phyloP scores from a whole-genome alignment of 2,113 vertebrate genomes.

The Gulo gulo region DNA sequence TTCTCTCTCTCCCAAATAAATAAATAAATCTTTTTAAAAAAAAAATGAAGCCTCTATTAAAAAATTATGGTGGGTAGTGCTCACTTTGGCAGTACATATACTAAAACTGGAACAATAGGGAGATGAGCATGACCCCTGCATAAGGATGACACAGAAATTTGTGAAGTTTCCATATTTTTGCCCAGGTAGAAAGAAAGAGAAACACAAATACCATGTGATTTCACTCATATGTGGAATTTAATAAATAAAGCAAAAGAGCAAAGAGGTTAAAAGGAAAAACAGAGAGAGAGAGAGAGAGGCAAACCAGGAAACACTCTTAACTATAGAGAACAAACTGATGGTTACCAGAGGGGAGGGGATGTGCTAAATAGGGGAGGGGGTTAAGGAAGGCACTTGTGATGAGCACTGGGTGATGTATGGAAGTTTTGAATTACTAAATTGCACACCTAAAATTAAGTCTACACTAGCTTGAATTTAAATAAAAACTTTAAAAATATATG shows the following conservation, averaged over 20 bases:
- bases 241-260: neutral
- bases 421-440: neutral
- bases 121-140: neutral
- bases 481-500: neutral
- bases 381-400: neutral
- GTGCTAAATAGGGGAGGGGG: neutral
- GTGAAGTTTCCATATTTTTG: neutral
- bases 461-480: neutral
- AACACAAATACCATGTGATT: neutral
- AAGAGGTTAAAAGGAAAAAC: neutral
- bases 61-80: neutral
- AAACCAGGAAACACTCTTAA: neutral
- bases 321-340: neutral
- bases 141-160: neutral
- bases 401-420: neutral
- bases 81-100: neutral
- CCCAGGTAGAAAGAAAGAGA: neutral
- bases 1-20: neutral
- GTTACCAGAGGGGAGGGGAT: neutral
- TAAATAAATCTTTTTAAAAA: neutral
- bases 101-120: neutral
- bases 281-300: neutral
- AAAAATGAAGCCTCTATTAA: too few relatives aligned
- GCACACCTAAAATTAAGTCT: neutral
- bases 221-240: neutral